Conservation (phyloP, 2,113 vertebrate genomes). For the Salvelinus namaycush region DNA sequence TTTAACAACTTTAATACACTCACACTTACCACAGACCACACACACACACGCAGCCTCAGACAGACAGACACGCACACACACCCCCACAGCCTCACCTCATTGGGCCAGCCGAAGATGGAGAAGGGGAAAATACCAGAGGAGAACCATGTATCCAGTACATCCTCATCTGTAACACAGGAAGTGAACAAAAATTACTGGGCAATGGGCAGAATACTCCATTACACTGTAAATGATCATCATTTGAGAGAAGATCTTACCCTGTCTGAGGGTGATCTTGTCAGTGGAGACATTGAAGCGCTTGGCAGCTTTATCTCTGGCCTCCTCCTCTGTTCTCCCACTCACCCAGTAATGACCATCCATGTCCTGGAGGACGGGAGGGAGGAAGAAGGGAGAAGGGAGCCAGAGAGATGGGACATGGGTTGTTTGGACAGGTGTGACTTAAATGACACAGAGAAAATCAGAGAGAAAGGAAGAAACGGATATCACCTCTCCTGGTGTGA, state of each 20-base stretch:
- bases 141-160: constrained; percentile 90
- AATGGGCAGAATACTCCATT: neutral
- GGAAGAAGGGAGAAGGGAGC: neutral
- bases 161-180: constrained; percentile 73
- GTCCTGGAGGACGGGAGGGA: constrained; percentile 69
- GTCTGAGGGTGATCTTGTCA: constrained; percentile 81
- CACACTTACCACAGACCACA: neutral
- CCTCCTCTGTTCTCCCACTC: constrained; percentile 80
- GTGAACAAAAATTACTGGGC: constrained; percentile 16
- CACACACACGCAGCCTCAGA: constrained; percentile 45
- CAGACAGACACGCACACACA: neutral
- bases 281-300: constrained; percentile 78
- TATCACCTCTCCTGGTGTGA: constrained; percentile 82
- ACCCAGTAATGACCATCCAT: constrained; percentile 87
- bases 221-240: neutral
- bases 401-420: neutral
- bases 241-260: constrained; percentile 70
- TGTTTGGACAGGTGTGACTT: neutral
- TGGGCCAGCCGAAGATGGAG: constrained; percentile 88
- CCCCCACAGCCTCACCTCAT: constrained; percentile 69
- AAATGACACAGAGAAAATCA: neutral
- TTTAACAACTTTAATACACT: neutral
- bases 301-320: constrained; percentile 82
- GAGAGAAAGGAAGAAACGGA: neutral
- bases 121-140: constrained; percentile 91